Conservation (phyloP, 2,797 vertebrate species). For the Rhinella marina region DNA sequence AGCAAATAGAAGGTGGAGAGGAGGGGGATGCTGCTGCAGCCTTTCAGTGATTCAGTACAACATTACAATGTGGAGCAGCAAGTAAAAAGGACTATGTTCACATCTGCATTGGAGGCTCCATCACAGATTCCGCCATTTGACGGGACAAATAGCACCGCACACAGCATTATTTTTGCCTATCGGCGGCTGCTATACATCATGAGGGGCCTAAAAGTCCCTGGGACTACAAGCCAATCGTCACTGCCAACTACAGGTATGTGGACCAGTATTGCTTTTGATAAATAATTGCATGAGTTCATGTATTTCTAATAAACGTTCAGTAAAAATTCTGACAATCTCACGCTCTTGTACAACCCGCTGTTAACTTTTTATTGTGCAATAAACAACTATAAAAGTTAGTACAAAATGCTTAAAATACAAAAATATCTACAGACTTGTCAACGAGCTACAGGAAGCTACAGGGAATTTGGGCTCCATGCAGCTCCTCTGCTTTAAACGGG, state of each 20-base stretch:
- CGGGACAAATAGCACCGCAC: no score
- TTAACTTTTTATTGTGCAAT: neutral
- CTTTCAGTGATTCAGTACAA: neutral
- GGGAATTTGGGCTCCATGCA: neutral
- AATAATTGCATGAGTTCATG: neutral
- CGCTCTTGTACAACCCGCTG: neutral
- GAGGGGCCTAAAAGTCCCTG: neutral
- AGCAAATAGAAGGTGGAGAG: no score
- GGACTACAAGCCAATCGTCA: no score
- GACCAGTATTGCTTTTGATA: neutral
- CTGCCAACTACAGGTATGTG: neutral
- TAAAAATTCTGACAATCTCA: neutral
- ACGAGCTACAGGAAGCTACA: neutral
- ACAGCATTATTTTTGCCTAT: no score
- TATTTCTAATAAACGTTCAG: neutral
- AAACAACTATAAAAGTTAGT: slow-evolving; percentile 26
- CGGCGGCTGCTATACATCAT: neutral
- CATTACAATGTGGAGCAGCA: no score
- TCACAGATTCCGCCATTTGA: no score
- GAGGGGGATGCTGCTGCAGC: neutral
- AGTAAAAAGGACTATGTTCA: no score
- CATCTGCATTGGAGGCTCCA: no score
- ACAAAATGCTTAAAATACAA: neutral
- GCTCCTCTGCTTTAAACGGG: neutral
- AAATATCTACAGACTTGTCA: neutral